A percentile compares a stretch with the other conserved stretches of the same genome.
phyloP scores from a whole-genome alignment of 2,113 vertebrate species.

The Hypocryptadius cinnamomeus region DNA sequence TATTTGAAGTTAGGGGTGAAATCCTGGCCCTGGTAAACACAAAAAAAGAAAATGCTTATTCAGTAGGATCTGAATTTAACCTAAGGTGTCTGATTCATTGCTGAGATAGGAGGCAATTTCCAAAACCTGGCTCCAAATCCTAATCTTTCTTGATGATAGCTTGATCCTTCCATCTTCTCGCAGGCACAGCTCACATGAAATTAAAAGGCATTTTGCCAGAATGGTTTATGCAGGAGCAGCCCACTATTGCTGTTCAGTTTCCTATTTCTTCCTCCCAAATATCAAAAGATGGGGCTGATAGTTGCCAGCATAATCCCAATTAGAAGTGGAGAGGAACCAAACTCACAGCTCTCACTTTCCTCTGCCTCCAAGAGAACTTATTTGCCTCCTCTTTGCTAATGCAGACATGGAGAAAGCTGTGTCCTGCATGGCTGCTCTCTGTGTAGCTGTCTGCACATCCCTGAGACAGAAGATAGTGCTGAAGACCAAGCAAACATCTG shows the following conservation, averaged over 20 bases:
- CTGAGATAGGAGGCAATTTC: constrained; percentile 42
- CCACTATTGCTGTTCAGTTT: not conserved
- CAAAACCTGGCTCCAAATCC: constrained; percentile 35
- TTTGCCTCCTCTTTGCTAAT: not conserved
- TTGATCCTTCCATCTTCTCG: constrained; percentile 12
- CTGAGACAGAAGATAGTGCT: not conserved
- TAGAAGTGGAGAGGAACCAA: not conserved
- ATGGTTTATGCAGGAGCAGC: not conserved
- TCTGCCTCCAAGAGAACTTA: not conserved
- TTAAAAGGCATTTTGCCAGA: constrained; percentile 47
- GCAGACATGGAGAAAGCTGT: not conserved
- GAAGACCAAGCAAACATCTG: not conserved
- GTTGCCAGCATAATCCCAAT: not conserved
- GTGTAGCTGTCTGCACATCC: not conserved
- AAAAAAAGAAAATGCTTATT: constrained; percentile 23
- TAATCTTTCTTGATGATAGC: constrained; percentile 17
- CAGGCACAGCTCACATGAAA: constrained; percentile 22
- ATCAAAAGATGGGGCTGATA: not conserved
- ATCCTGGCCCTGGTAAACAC: constrained; percentile 27
- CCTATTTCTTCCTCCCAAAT: not conserved
- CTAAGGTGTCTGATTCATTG: constrained; percentile 50
- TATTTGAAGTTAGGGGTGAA: constrained; percentile 4
- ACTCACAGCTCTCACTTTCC: not conserved
- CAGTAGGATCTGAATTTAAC: constrained; percentile 2
- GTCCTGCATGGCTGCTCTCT: not conserved